Conservation (phyloP, 2,888 invertebrate genomes). For the Drosophila maculinotata region DNA sequence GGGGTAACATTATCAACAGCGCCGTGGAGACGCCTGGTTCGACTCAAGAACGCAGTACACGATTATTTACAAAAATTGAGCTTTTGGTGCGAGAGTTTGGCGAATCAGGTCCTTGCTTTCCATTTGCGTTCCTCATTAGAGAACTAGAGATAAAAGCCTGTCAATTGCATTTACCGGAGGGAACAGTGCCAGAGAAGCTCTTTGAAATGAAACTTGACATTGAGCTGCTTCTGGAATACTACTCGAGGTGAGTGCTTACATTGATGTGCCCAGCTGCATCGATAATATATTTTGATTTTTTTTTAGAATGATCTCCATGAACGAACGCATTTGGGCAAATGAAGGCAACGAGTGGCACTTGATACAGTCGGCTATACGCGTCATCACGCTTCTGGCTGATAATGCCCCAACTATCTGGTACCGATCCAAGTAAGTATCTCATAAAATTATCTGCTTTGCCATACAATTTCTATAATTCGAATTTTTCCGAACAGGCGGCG, state of each 20-base stretch:
- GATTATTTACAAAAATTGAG: constrained; percentile 91
- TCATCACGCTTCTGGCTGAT: constrained; percentile 90
- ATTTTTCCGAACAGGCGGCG: constrained; percentile 86
- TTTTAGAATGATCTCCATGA: constrained; percentile 90
- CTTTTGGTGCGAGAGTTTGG: constrained; percentile 91
- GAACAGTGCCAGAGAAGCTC: constrained; percentile 91
- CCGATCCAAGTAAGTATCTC: constrained; percentile 80
- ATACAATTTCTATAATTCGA: background rate
- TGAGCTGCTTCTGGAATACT: constrained; percentile 92
- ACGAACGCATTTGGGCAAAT: constrained; percentile 94
- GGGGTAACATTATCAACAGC: constrained; percentile 91
- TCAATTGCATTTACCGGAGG: constrained; percentile 89
- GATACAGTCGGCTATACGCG: constrained; percentile 90
- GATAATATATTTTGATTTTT: too few species aligned
- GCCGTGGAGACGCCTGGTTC: constrained; percentile 84
- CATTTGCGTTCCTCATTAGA: constrained; percentile 93
- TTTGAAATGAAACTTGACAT: constrained; percentile 91
- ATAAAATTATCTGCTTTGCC: rapidly evolving
- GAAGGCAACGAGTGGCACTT: constrained; percentile 94
- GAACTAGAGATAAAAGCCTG: constrained; percentile 92
- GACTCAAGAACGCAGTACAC: constrained; percentile 87
- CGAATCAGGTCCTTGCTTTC: constrained; percentile 94
- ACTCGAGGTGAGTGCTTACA: constrained; percentile 86
- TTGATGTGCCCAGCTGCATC: background rate
- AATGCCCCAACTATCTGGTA: constrained; percentile 87